Base-by-base conservation (phyloP, 2,888 invertebrate species). In the Macropis europaea region DNA sequence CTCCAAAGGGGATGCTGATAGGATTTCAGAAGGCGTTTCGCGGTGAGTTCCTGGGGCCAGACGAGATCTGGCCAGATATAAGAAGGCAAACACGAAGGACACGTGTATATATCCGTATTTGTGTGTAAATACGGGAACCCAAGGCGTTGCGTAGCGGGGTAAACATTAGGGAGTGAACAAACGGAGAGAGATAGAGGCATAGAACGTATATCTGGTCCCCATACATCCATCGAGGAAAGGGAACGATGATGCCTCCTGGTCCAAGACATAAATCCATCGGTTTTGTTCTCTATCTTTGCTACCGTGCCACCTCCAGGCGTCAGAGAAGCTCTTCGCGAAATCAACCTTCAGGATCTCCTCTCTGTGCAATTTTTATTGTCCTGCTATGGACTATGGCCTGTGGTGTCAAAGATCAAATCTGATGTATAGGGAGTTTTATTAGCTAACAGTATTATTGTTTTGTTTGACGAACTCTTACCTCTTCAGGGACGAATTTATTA, bases 201-300 rank as follows among this genome's bases (percentile, higher is more conserved):
- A 43, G 57, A 42, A 60, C 62, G 45, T 61, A 67, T 73, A 73
- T 71, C 59, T 56, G 69, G 73, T 22, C 60, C 70, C 77, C 79
- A 77, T 82, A 83, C 81, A 86, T 86, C 82, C 74, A 81, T 76
- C 75, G 59, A 56, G n/a, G 32, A 43, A 62, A 63, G 56, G 71
- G 53, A 80, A 81, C 77, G 79, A 83, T 79, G 82, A 82, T 84
- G 76, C 78, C 75, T 81, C 75, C 73, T 80, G 74, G 82, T 82
- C 79, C 81, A 63, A 82, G 78, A 80, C 83, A 88, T 88, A 87
- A 88, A 88, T 88, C 86, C 83, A 86, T 87, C 85, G 82, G 81
- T 85, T 83, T n/a, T 82, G 81, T 80, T 83, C 77, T 86, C 82
- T 87, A 86, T 86, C 85, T 85, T 78, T 70, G 69, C 82, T 81